Base-by-base conservation (phyloP, 37 sponge, comb jelly and placozoan species). In the Eunapius fragilis region DNA sequence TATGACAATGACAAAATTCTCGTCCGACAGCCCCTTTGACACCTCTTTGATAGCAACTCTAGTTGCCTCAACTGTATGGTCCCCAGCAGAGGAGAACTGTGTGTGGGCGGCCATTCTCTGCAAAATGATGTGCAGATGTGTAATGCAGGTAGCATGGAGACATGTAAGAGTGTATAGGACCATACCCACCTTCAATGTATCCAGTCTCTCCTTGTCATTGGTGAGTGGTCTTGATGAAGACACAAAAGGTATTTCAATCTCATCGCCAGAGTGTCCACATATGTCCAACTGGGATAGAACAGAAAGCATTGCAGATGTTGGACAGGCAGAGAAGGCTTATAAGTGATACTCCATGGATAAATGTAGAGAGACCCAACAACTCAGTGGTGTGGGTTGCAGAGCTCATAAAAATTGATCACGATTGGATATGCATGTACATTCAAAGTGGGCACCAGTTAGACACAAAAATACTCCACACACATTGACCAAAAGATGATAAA, bases 51-150 rank as follows among this genome's bases (percentile, higher is more conserved):
- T 90, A 19, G 97, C 95, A 24, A 77, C 72, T 37, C 78, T 37
- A 5, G 95, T 94, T 22, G 95, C 97, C 58, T 88, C 86, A 35
- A 97, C 69, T 9, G 97, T 94, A 80, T 90, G 71, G 68, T 97
- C 97, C 19, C 97, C 97, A 68, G 88, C 70, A 91, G 91, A 94
- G 58, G 95, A 97, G 77, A 87, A 94, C 90, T 97, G 97, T 17
- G 97, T 90, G 70, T 97, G 94, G 14, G 97, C 95, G 48, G 90
- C 93, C 95, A 97, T 97, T 35, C 79, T 41, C 96, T 96, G 82
- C 17, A 73, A 7, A 73, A 34, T 38, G 10, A 83, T 26, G 27
- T 70, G 5, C 5, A 70, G 2, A 41, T 41, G 6, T 41, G 41
- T 41, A 41, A n/a, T n/a, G n/a, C 41, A 41, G 3, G 41, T 41